phyloP scores from a whole-genome alignment of 2,797 vertebrate genomes.

The Sus cebifrons region DNA sequence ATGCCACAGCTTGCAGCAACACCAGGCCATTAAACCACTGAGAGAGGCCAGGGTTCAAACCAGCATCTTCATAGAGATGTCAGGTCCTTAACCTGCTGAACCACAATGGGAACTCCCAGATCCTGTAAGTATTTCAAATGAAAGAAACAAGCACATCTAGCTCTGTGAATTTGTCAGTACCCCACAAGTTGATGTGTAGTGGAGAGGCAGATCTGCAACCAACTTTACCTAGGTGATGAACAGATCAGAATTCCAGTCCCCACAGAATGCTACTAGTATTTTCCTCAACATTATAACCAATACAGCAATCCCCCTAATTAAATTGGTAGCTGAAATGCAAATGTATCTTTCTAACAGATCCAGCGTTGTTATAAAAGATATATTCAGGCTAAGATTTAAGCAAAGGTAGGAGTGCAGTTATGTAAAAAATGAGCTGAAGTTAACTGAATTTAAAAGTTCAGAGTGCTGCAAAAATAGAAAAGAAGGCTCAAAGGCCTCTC shows the following conservation, averaged over 20 bases:
- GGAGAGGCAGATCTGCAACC: neutral
- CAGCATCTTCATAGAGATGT: no score
- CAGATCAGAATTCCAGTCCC: neutral
- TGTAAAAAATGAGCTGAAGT: neutral
- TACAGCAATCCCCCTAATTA: neutral
- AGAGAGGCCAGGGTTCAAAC: no score
- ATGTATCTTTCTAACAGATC: neutral
- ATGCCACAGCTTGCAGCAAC: no score
- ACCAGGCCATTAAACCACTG: no score
- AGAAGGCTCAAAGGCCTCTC: neutral
- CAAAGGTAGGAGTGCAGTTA: neutral
- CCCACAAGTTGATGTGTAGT: neutral
- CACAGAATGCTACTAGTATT: neutral
- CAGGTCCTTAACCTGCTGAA: no score
- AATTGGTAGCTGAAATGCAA: neutral
- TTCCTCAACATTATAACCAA: neutral
- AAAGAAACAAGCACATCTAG: neutral
- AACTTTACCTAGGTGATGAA: neutral
- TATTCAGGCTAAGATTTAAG: neutral
- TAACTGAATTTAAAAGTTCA: neutral
- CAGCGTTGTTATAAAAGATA: neutral
- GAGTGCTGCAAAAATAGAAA: neutral
- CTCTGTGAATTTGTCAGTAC: neutral
- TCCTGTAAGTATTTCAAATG: conserved; percentile 6
- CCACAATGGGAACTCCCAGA: neutral